phyloP scores from a whole-genome alignment of 2,888 invertebrate species.

The Colletes collaris region DNA sequence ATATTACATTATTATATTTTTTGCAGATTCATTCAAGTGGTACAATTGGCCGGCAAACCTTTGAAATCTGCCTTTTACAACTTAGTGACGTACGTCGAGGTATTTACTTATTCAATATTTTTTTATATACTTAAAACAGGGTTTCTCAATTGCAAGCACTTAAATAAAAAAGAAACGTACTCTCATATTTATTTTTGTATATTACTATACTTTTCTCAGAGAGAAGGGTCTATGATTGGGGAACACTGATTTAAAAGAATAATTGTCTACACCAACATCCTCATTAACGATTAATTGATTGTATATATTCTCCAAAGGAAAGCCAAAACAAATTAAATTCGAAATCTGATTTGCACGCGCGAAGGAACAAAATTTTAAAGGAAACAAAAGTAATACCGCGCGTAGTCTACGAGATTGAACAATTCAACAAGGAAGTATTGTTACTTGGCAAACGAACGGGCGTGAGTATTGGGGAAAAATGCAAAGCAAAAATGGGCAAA shows the following conservation, averaged over 20 bases:
- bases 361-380: constrained; percentile 84
- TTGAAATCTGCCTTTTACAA: constrained; percentile 85
- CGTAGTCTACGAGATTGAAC: constrained; percentile 87
- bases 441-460: constrained; percentile 86
- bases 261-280: background rate
- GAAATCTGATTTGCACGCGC: constrained; percentile 81
- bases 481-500: background rate
- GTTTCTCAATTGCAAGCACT: too few relatives aligned
- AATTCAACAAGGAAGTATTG: constrained; percentile 86
- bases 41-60: constrained; percentile 85
- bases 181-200: too few relatives aligned
- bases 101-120: constrained; percentile 64
- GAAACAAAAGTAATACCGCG: constrained; percentile 87
- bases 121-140: too few relatives aligned
- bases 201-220: too few relatives aligned
- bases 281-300: background rate
- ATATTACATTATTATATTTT: background rate
- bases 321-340: constrained; percentile 77
- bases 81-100: constrained; percentile 86
- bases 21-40: constrained; percentile 73
- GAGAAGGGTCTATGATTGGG: too few relatives aligned
- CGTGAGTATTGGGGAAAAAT: constrained; percentile 77
- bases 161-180: too few relatives aligned
- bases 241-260: too few relatives aligned
- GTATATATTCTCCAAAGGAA: constrained; percentile 53